These are phyloP conservation scores for Spea multiplicata DNA, from an alignment of 2,113 vertebrate species.

Conservation along the genomic window DNA sequence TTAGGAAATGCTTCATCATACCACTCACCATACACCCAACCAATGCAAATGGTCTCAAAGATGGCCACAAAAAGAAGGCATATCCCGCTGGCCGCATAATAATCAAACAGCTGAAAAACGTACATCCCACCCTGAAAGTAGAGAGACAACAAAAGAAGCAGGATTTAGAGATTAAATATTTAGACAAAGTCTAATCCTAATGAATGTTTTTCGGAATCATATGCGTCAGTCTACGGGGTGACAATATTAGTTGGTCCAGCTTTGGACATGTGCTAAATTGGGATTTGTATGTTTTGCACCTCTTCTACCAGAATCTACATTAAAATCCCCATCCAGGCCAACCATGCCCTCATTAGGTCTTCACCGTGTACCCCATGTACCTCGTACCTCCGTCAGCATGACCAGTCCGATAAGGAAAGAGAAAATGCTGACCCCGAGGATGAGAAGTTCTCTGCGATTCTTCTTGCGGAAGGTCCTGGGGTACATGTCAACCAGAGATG, in stretches of 20 bases:
- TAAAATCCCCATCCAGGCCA: no score
- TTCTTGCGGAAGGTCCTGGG: constrained; percentile 81
- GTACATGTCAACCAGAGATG: constrained; percentile 88
- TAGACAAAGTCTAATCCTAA: no score
- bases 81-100: constrained; percentile 96
- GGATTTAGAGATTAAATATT: not conserved
- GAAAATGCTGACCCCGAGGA: constrained; percentile 69
- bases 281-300: no score
- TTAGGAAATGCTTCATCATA: not conserved
- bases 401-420: constrained; percentile 84
- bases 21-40: constrained; percentile 90
- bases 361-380: no score
- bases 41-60: constrained; percentile 89
- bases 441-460: constrained; percentile 83
- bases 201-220: no score
- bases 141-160: constrained; percentile 14
- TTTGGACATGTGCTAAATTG: no score
- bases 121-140: constrained; percentile 91
- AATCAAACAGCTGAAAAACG: constrained; percentile 95
- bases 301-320: no score
- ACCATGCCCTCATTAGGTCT: no score
- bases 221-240: no score
- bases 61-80: constrained; percentile 92
- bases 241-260: no score
- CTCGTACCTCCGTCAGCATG: constrained; percentile 89